Percentiles rank a stretch among this genome's conserved stretches.
These are phyloP conservation scores for Python bivittatus DNA, from an alignment of 2,113 vertebrate species.

Conservation along the genomic window DNA sequence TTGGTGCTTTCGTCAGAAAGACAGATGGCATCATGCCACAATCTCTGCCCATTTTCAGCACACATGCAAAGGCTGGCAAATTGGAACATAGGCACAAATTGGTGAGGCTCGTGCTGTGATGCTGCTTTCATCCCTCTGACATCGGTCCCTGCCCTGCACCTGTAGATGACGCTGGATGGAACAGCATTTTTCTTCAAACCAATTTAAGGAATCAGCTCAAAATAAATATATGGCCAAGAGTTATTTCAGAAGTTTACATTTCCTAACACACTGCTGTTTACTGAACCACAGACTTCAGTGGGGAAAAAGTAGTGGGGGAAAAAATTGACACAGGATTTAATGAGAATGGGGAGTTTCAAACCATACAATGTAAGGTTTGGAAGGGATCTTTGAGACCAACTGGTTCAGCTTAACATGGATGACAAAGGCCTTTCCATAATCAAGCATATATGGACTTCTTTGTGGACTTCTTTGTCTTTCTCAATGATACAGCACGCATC, in stretches of 20 bases:
- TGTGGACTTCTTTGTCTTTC: background rate
- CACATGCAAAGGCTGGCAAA: too few species aligned
- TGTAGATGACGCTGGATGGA: background rate
- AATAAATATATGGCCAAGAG: background rate
- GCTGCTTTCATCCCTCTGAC: background rate
- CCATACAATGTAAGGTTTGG: background rate
- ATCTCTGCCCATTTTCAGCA: background rate
- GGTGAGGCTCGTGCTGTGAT: background rate
- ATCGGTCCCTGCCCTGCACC: background rate
- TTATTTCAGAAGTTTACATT: background rate
- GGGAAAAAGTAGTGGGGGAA: background rate
- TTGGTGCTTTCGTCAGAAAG: background rate
- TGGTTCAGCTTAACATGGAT: background rate
- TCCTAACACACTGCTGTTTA: background rate
- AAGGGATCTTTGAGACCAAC: background rate
- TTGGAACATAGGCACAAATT: background rate
- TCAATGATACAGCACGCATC: background rate
- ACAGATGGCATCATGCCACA: background rate
- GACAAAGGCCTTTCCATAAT: background rate
- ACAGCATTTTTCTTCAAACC: background rate
- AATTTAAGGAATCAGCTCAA: background rate
- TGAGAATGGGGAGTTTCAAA: background rate
- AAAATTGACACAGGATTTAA: background rate
- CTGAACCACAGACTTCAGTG: background rate
- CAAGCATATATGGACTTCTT: background rate